phyloP scores from a whole-genome alignment of 2,113 vertebrate species.

The Phylloscopus trochiloides region DNA sequence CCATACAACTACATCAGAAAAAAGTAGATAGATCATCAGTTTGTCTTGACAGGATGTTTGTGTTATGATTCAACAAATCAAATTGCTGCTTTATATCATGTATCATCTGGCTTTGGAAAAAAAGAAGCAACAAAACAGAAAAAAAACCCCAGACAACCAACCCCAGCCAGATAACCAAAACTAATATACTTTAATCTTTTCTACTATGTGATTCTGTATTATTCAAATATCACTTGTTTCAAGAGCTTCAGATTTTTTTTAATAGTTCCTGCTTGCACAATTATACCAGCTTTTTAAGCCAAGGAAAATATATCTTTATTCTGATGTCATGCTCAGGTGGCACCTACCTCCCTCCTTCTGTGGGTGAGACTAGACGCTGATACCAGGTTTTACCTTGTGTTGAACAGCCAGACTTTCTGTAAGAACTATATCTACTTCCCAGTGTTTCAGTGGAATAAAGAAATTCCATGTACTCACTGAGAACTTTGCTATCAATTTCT shows the following conservation, averaged over 20 bases:
- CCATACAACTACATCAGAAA: background rate
- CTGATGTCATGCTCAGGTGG: background rate
- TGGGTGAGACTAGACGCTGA: background rate
- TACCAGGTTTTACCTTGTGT: background rate
- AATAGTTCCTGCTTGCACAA: background rate
- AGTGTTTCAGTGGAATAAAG: background rate
- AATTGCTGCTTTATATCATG: background rate
- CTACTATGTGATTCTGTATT: background rate
- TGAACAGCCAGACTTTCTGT: background rate
- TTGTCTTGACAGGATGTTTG: conserved; percentile 41
- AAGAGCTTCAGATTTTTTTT: background rate
- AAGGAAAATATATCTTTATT: background rate
- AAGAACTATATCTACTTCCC: background rate
- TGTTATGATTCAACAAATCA: background rate
- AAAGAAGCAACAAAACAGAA: background rate
- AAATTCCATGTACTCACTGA: background rate
- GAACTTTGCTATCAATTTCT: background rate
- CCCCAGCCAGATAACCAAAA: background rate
- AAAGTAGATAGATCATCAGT: background rate
- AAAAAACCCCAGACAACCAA: background rate
- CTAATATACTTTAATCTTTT: background rate
- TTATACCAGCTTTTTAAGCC: background rate
- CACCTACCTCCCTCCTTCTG: background rate
- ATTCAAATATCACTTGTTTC: background rate
- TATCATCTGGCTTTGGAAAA: background rate